These are phyloP conservation scores for Drosophila varians DNA, from an alignment of 1,140 invertebrate genomes.

Conservation along the genomic window DNA sequence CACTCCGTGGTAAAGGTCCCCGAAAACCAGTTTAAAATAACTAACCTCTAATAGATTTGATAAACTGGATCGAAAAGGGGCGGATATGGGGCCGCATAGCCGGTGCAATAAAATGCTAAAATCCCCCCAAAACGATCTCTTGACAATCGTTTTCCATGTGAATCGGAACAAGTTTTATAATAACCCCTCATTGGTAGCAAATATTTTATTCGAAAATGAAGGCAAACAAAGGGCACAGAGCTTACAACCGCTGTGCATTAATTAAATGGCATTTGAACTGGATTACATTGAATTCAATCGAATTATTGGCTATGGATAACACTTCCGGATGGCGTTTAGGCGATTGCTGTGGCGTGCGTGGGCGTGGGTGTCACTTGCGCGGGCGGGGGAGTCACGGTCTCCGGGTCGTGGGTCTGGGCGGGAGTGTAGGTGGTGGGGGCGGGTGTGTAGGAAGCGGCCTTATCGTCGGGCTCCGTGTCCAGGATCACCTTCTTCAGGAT, in stretches of 20 bases:
- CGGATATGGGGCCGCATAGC: conserved; percentile 23
- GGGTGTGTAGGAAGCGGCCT: conserved; percentile 71
- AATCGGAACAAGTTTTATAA: conserved; percentile 28
- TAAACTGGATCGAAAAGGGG: conserved; percentile 54
- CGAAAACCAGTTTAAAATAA: conserved; percentile 51
- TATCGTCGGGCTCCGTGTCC: conserved; percentile 75
- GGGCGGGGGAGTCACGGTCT: conserved; percentile 33
- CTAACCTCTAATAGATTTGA: conserved; percentile 10
- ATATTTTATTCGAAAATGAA: conserved; percentile 60
- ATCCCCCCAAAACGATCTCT: conserved; percentile 27
- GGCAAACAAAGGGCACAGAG: conserved; percentile 43
- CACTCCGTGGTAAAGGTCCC: neutral
- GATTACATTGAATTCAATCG: neutral
- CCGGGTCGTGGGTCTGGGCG: conserved; percentile 21
- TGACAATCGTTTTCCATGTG: conserved; percentile 11
- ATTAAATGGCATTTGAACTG: conserved; percentile 7
- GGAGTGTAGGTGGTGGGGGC: conserved; percentile 41
- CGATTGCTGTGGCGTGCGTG: conserved; percentile 60
- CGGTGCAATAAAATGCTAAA: conserved; percentile 56
- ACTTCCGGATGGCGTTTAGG: conserved; percentile 26
- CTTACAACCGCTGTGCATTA: neutral
- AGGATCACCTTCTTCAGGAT: conserved; percentile 88
- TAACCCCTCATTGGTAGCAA: conserved; percentile 47
- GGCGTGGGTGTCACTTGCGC: conserved; percentile 49
- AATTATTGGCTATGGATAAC: conserved; percentile 1